These are phyloP conservation scores for Neogale vison DNA, from an alignment of 2,113 vertebrate genomes.

Conservation along the genomic window DNA sequence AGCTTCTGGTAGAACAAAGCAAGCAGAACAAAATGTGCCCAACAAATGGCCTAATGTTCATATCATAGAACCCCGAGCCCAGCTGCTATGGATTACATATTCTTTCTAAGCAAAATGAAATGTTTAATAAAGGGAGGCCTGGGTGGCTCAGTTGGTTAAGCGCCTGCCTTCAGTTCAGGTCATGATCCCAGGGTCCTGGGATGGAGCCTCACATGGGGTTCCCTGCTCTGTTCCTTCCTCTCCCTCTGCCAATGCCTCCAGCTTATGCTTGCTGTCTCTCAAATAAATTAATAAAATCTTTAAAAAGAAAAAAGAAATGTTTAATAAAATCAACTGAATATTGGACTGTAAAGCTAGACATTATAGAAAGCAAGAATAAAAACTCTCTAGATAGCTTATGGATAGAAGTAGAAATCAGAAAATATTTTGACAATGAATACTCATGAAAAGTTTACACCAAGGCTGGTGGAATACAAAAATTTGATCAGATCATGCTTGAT, in stretches of 20 bases:
- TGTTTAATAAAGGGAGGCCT: background rate
- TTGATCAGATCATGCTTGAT: background rate
- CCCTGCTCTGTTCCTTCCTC: background rate
- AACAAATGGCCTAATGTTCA: background rate
- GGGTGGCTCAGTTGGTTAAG: background rate
- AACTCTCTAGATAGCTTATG: background rate
- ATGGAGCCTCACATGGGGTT: background rate
- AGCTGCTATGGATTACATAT: background rate
- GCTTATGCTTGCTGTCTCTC: background rate
- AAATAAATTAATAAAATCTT: background rate
- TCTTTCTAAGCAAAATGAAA: background rate
- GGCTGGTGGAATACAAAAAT: background rate
- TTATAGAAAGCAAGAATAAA: background rate
- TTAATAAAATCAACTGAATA: background rate
- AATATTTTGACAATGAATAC: background rate
- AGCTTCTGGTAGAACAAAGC: background rate
- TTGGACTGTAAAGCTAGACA: background rate
- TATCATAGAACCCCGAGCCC: background rate
- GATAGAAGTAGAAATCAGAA: background rate
- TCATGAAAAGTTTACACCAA: background rate
- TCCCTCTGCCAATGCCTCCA: background rate
- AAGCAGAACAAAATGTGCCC: background rate
- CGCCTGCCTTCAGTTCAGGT: background rate
- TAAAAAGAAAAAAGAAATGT: background rate
- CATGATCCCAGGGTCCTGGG: background rate